Percentiles rank a stretch among this genome's conserved stretches.
Evolutionary conservation across 2,113 vertebrate species (phyloP).

Genomic region (Herpetotheres cachinnans): DNA sequence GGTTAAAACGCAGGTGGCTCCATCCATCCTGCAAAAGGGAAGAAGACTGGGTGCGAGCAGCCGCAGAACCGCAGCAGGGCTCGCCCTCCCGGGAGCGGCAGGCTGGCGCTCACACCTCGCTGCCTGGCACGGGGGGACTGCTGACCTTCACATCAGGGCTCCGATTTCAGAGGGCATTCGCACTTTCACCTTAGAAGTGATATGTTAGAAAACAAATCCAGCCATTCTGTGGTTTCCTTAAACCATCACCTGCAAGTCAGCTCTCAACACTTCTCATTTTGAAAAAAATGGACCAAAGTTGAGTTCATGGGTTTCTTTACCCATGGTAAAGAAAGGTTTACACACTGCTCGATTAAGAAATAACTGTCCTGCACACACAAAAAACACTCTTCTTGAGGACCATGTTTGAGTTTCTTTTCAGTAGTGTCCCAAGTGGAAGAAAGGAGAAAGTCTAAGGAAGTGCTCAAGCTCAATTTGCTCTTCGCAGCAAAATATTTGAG

Average conservation of each 20-base stretch:
- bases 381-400: background rate
- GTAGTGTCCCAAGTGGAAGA: background rate
- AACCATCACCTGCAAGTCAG: background rate
- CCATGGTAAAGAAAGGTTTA: background rate
- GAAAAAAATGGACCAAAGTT: background rate
- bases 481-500: background rate
- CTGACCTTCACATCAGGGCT: no score
- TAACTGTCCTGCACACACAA: background rate
- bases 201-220: background rate
- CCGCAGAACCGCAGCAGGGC: no score
- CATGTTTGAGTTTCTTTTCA: background rate
- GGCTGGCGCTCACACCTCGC: background rate
- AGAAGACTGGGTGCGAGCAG: fast-evolving
- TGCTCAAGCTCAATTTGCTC: background rate
- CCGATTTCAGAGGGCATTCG: no score
- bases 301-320: background rate
- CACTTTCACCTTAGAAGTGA: background rate
- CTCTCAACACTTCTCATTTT: background rate
- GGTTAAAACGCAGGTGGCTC: background rate
- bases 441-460: background rate
- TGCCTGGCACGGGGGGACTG: fast-evolving
- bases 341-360: background rate
- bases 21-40: no score
- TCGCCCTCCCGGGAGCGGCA: background rate
- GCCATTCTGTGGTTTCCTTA: background rate